Evolutionary conservation across 2,113 vertebrate species (phyloP).

Genomic region (Pipra filicauda): DNA sequence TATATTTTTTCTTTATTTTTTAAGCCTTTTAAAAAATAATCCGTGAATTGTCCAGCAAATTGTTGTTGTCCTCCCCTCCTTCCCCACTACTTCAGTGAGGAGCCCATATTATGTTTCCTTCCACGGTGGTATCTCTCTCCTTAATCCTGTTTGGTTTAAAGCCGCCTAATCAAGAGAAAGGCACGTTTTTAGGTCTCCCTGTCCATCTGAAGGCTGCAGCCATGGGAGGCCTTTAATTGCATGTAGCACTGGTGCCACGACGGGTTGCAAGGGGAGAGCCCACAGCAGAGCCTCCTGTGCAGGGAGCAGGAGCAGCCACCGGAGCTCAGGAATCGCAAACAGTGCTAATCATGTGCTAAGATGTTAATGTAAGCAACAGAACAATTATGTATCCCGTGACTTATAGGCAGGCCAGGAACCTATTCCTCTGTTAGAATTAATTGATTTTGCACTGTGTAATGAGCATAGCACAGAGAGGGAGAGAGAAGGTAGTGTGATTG

Average conservation of each 20-base stretch:
- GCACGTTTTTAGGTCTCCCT: constrained; percentile 5
- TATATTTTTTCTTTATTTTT: neutral
- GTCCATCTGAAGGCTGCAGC: neutral
- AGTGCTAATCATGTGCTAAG: constrained; percentile 50
- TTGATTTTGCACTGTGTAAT: constrained; percentile 62
- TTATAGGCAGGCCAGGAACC: constrained; percentile 48
- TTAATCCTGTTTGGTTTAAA: constrained; percentile 48
- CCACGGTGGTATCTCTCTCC: neutral
- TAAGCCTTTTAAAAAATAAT: neutral
- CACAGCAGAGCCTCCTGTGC: neutral
- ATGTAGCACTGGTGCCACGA: neutral
- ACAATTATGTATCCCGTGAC: constrained; percentile 64
- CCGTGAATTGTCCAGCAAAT: neutral
- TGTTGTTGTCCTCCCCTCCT: neutral
- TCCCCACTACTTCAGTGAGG: neutral
- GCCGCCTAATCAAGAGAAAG: constrained; percentile 45
- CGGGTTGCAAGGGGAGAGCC: neutral
- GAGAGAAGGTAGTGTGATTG: constrained; percentile 21
- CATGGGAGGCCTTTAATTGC: constrained; percentile 42
- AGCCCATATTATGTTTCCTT: neutral
- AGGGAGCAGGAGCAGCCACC: constrained; percentile 19
- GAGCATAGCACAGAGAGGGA: constrained; percentile 7
- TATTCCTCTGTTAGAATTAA: constrained; percentile 56
- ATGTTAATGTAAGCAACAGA: constrained; percentile 67
- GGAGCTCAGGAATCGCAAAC: constrained; percentile 24